Evolutionary conservation across 2,113 vertebrate species (phyloP).

Genomic region (Equus quagga): DNA sequence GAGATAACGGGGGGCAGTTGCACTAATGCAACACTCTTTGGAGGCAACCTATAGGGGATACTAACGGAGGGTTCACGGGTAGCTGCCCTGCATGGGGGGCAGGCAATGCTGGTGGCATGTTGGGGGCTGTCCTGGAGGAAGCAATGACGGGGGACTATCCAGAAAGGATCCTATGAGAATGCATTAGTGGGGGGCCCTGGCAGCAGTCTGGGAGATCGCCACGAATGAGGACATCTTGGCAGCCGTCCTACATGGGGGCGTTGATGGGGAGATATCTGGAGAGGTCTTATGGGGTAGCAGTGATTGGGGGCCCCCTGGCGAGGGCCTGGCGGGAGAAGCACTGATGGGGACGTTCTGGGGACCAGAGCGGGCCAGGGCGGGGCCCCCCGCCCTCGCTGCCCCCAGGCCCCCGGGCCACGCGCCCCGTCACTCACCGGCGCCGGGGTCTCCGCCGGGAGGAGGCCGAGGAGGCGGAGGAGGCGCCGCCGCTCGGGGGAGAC

Average conservation of each 20-base stretch:
- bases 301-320: background rate
- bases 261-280: background rate
- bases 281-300: background rate
- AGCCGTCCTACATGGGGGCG: background rate
- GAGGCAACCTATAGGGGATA: background rate
- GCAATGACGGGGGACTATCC: background rate
- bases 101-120: background rate
- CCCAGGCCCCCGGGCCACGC: slow-evolving; percentile 52
- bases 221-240: background rate
- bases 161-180: background rate
- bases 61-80: background rate
- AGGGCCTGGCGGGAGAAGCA: slow-evolving; percentile 39
- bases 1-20: background rate
- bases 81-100: background rate
- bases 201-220: background rate
- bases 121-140: background rate
- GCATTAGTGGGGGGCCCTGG: background rate
- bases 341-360: slow-evolving; percentile 13
- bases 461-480: slow-evolving; percentile 73
- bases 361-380: slow-evolving; percentile 31
- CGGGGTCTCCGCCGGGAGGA: slow-evolving; percentile 81
- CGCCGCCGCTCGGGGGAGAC: slow-evolving; percentile 81
- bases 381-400: slow-evolving; percentile 57
- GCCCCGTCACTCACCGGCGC: slow-evolving; percentile 82
- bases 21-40: background rate